Evolutionary conservation across 2,113 vertebrate genomes (phyloP).

Genomic region (Lepus timidus): DNA sequence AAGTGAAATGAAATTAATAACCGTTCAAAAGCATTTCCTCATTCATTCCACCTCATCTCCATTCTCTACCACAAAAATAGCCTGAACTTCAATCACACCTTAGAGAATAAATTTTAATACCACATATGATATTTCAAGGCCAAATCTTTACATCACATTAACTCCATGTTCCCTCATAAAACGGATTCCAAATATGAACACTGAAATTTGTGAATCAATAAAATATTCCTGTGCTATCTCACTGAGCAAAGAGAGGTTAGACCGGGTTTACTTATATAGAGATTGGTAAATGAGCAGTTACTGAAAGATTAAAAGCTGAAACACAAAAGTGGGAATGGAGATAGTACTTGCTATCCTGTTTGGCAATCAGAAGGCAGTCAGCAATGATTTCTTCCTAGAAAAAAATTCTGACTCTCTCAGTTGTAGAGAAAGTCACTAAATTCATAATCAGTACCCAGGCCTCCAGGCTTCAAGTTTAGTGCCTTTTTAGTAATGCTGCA

Average conservation of each 20-base stretch:
- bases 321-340: background rate
- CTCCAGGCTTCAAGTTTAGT: background rate
- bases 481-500: background rate
- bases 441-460: background rate
- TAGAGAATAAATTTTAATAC: constrained; percentile 59
- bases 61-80: background rate
- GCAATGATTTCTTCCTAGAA: background rate
- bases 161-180: constrained; percentile 55
- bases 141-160: constrained; percentile 69
- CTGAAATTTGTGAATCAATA: constrained; percentile 47
- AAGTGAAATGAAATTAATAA: background rate
- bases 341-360: background rate
- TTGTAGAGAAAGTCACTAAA: background rate
- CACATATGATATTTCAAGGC: constrained; percentile 15
- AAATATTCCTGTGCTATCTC: background rate
- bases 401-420: background rate
- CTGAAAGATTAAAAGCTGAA: background rate
- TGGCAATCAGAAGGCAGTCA: background rate
- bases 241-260: constrained; percentile 40
- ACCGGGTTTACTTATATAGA: background rate
- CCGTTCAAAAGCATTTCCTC: constrained; percentile 2
- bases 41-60: background rate
- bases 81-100: constrained; percentile 28
- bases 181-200: constrained; percentile 58
- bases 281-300: background rate